These are phyloP conservation scores for Sclerurus mexicanus DNA, from an alignment of 2,113 vertebrate species.

Conservation along the genomic window DNA sequence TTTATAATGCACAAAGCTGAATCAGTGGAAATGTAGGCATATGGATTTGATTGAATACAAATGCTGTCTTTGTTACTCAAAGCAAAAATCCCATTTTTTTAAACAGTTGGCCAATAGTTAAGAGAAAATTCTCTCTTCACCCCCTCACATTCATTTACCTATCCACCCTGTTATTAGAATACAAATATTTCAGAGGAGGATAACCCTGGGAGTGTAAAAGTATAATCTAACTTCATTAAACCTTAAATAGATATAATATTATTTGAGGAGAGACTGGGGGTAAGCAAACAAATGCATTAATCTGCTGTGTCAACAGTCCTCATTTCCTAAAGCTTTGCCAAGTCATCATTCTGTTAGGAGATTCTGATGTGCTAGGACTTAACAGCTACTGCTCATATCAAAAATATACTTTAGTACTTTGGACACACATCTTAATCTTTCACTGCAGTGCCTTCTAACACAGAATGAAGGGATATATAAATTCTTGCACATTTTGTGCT, in stretches of 20 bases:
- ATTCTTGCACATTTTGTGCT: background rate
- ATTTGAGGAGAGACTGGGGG: background rate
- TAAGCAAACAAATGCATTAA: constrained; percentile 3
- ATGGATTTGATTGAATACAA: background rate
- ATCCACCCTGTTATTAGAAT: background rate
- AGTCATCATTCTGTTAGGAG: background rate
- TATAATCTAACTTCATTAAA: background rate
- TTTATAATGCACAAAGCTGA: background rate
- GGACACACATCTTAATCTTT: constrained; percentile 18
- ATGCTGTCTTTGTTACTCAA: background rate
- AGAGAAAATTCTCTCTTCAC: background rate
- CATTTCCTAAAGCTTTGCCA: background rate
- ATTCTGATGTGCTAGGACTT: background rate
- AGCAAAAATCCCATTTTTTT: background rate
- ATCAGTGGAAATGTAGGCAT: background rate
- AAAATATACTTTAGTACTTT: background rate
- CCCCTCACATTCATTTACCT: background rate
- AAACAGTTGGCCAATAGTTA: background rate
- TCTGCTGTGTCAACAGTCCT: constrained; percentile 19
- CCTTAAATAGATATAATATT: background rate
- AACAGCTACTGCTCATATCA: background rate
- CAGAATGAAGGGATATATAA: background rate
- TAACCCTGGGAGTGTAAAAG: background rate
- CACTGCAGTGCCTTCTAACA: background rate
- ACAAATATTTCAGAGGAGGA: background rate